Evolutionary conservation across 2,113 vertebrate genomes (phyloP).

Genomic region (Brachionichthys hirsutus): DNA sequence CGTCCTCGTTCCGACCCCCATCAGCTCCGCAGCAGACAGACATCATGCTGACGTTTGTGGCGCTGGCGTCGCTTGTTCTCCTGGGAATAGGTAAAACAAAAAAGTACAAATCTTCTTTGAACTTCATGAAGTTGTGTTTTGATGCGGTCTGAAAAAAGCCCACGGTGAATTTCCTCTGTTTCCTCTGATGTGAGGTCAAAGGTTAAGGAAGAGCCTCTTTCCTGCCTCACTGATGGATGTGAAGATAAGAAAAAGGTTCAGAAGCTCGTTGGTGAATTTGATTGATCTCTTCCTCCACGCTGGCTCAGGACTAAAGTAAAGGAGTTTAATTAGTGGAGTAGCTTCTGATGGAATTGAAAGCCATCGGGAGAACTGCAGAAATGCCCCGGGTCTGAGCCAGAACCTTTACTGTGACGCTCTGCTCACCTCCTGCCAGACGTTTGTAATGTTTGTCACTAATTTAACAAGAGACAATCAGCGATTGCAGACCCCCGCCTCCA

Average conservation of each 20-base stretch:
- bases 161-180: conserved; percentile 1
- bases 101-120: conserved; percentile 16
- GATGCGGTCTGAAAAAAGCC: conserved; percentile 9
- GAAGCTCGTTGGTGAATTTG: conserved; percentile 10
- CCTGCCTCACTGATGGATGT: conserved; percentile 13
- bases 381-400: neutral
- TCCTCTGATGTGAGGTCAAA: conserved; percentile 32
- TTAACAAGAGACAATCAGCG: too few relatives aligned
- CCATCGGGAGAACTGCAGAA: neutral
- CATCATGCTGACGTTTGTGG: conserved; percentile 76
- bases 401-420: conserved; percentile 14
- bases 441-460: conserved; percentile 44
- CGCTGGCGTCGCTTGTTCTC: conserved; percentile 69
- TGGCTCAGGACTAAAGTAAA: conserved; percentile 9
- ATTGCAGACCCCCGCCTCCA: too few relatives aligned
- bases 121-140: conserved; percentile 9
- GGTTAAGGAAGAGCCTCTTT: conserved; percentile 34
- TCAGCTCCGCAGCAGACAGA: conserved; percentile 44
- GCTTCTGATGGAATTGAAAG: conserved; percentile 22
- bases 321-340: conserved; percentile 18
- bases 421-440: conserved; percentile 26
- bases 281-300: conserved; percentile 15
- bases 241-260: conserved; percentile 26
- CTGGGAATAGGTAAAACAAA: conserved; percentile 76
- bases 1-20: conserved; percentile 42